Base-by-base conservation (phyloP, 2,888 invertebrate species). In the Strigamia maritima region DNA sequence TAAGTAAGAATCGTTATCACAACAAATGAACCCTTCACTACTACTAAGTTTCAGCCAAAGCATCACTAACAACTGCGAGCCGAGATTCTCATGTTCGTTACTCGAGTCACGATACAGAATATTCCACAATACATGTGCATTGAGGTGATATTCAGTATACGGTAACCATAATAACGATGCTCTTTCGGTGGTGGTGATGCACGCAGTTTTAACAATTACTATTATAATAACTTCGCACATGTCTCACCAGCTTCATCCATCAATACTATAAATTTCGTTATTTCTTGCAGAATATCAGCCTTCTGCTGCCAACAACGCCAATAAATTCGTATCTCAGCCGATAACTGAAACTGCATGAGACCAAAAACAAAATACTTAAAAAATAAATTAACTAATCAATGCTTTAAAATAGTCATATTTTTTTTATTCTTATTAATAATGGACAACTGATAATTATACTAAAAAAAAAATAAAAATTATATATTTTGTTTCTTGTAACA, bases 121-220 rank as follows among this genome's bases (percentile, higher is more conserved):
- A 76, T 76, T 76, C 76, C 38, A 76, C 76, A 19, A 76, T 76
- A 19, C 35, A 38, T 22, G 35, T 76, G 1, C 76, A 19, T 76
- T 40, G 35, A 76, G 76, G 60, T 60, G 60, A 60, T 19, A 24
- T 60, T 44, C 44, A n/a, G 44, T 16, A 44, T 16, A n/a, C n/a
- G n/a, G n/a, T n/a, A n/a, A n/a, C n/a, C n/a, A n/a, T n/a, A n/a
- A n/a, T n/a, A n/a, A n/a, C n/a, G n/a, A n/a, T n/a, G n/a, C n/a
- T n/a, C n/a, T 44, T 16, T 44, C 44, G 44, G 44, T 44, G 44
- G 44, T 44, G 44, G 44, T 35, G 35, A 35, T 8, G 35, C 35
- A 10, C 35, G 14, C 44, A 16, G 14, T 16, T 16, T n/a, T 44
- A 16, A 4, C n/a, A 44, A 1, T 44, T 16, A 44, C 44, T 16